Conservation (phyloP, 2,888 invertebrate species). For the Epiblema foenella region DNA sequence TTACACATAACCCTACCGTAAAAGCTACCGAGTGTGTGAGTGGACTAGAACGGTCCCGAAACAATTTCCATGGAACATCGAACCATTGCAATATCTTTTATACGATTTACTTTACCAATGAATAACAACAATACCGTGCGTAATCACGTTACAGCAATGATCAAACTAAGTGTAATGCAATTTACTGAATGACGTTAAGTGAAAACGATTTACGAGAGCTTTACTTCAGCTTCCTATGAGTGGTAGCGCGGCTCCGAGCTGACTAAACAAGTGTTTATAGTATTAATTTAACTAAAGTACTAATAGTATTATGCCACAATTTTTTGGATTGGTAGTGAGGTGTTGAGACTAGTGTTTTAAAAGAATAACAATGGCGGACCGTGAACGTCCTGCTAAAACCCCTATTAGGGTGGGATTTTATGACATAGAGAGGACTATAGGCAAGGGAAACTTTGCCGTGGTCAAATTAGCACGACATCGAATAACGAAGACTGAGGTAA, state of each 20-base stretch:
- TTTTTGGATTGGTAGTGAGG: constrained; percentile 42
- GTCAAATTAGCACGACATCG: constrained; percentile 99
- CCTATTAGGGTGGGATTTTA: constrained; percentile 98
- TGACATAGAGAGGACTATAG: constrained; percentile 98
- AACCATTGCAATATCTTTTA: constrained; percentile 63
- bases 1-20: constrained; percentile 66
- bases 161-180: constrained; percentile 49
- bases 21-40: constrained; percentile 43
- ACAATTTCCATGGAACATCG: constrained; percentile 44
- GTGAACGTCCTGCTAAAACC: constrained; percentile 85
- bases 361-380: constrained; percentile 83
- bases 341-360: constrained; percentile 55
- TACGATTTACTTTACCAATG: constrained; percentile 64
- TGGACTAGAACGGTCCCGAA: constrained; percentile 15
- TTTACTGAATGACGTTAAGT: constrained; percentile 50
- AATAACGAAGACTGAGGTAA: constrained; percentile 99
- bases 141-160: constrained; percentile 46
- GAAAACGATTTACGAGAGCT: constrained; percentile 48
- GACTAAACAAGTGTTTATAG: constrained; percentile 55
- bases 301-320: constrained; percentile 43
- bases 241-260: constrained; percentile 39
- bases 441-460: constrained; percentile 99
- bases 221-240: constrained; percentile 48
- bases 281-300: constrained; percentile 35
- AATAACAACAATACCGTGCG: constrained; percentile 54